Percentiles rank a stretch among this genome's conserved stretches.
phyloP scores from a whole-genome alignment of 1,140 invertebrate genomes.

The Neodiprion pinetum region DNA sequence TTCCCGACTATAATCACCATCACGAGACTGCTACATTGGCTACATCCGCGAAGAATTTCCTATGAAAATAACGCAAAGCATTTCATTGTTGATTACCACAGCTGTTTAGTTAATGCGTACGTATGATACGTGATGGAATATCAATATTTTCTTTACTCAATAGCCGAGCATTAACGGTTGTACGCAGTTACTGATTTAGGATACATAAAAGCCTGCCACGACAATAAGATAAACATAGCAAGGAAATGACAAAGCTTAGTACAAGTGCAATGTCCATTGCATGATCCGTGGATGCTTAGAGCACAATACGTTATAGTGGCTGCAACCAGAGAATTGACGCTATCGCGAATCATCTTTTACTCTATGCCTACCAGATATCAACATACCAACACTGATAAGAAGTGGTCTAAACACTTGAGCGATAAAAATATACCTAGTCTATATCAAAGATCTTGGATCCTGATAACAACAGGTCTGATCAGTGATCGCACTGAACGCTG shows the following conservation, averaged over 20 bases:
- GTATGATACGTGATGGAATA: neutral
- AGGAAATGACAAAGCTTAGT: neutral
- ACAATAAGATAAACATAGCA: neutral
- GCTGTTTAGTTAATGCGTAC: neutral
- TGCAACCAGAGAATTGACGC: too few species aligned
- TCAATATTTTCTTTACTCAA: neutral
- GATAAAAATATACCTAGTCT: slow-evolving; percentile 29
- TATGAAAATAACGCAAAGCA: too few species aligned
- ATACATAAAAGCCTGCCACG: neutral
- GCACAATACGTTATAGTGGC: too few species aligned
- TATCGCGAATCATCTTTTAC: too few species aligned
- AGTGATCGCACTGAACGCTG: too few species aligned
- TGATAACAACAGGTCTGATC: neutral
- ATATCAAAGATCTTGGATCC: slow-evolving; percentile 32
- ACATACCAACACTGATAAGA: slow-evolving; percentile 31
- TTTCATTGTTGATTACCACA: too few species aligned
- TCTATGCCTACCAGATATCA: neutral
- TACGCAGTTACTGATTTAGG: neutral
- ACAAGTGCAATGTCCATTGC: neutral
- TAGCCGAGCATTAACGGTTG: neutral
- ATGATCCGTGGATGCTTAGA: too few species aligned
- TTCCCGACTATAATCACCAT: too few species aligned
- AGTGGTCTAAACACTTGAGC: slow-evolving; percentile 44
- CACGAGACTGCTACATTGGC: too few species aligned
- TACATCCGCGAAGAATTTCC: too few species aligned